phyloP scores from a whole-genome alignment of 2,888 invertebrate species.

The Branchellion lobata region DNA sequence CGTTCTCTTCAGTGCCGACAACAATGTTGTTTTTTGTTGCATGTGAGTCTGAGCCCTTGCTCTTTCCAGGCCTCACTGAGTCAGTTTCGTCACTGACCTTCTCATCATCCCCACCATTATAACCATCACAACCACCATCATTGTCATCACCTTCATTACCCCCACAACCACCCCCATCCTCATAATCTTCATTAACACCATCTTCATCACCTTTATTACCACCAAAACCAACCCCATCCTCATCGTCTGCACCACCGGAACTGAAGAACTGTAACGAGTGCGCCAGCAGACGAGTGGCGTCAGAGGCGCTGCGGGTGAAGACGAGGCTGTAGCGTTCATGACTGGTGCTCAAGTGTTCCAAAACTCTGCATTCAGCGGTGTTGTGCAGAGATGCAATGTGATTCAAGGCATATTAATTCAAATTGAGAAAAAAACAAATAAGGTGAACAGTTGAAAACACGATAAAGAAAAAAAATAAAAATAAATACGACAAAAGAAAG shows the following conservation, averaged over 20 bases:
- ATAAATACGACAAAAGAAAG: neutral
- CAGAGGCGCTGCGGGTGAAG: constrained; percentile 92
- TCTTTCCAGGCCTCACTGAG: no score
- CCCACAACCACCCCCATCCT: neutral
- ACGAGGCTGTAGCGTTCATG: constrained; percentile 79
- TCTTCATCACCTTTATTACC: neutral
- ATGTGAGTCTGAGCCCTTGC: no score
- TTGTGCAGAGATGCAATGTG: no score
- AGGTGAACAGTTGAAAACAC: neutral
- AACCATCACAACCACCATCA: no score
- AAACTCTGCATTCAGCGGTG: constrained; percentile 73
- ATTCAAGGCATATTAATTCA: no score
- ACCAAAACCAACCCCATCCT: no score
- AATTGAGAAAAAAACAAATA: constrained; percentile 37
- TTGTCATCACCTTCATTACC: no score
- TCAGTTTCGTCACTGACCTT: no score
- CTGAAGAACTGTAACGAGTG: constrained; percentile 70
- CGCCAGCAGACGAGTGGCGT: constrained; percentile 77
- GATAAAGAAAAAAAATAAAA: neutral
- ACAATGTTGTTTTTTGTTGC: no score
- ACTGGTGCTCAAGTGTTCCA: constrained; percentile 81
- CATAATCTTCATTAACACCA: neutral
- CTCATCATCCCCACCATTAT: no score
- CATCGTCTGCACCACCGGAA: no score
- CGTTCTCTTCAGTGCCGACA: no score